These are phyloP conservation scores for Heliconius charithonia DNA, from an alignment of 2,888 invertebrate genomes.

Conservation along the genomic window DNA sequence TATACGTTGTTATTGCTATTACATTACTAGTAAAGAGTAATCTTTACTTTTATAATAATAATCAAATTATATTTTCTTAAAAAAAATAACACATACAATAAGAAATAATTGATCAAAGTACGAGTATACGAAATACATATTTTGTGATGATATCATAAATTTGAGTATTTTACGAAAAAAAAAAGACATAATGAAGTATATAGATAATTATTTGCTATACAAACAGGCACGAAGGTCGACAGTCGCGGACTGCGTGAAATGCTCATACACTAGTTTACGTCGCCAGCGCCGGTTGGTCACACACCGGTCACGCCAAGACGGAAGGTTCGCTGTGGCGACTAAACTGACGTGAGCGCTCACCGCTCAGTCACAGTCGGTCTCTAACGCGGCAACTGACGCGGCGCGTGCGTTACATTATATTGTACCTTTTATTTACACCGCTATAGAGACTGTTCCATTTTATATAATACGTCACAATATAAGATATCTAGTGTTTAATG, in stretches of 20 bases:
- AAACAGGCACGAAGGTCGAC: slow-evolving; percentile 18
- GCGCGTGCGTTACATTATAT: slow-evolving; percentile 55
- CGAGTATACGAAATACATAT: too few species aligned
- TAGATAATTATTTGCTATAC: slow-evolving; percentile 11
- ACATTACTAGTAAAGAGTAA: too few species aligned
- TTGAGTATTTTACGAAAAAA: neutral
- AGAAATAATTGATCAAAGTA: too few species aligned
- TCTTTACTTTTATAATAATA: too few species aligned
- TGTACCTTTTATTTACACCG: slow-evolving; percentile 17
- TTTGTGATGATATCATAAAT: neutral
- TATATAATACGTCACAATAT: neutral
- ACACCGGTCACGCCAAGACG: slow-evolving; percentile 29
- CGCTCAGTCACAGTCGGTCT: slow-evolving; percentile 56
- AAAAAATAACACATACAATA: too few species aligned
- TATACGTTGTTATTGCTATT: too few species aligned
- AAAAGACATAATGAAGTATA: neutral
- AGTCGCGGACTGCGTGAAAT: slow-evolving; percentile 11
- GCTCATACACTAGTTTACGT: slow-evolving; percentile 39
- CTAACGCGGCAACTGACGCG: slow-evolving; percentile 59
- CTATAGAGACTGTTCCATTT: neutral
- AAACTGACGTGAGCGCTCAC: slow-evolving; percentile 44
- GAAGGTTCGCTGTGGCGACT: slow-evolving; percentile 22
- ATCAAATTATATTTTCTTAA: too few species aligned
- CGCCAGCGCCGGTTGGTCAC: slow-evolving; percentile 24
- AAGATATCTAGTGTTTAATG: slow-evolving; percentile 10